Evolutionary conservation across 2,888 invertebrate genomes (phyloP).

Genomic region (Meiosimyza decipiens): DNA sequence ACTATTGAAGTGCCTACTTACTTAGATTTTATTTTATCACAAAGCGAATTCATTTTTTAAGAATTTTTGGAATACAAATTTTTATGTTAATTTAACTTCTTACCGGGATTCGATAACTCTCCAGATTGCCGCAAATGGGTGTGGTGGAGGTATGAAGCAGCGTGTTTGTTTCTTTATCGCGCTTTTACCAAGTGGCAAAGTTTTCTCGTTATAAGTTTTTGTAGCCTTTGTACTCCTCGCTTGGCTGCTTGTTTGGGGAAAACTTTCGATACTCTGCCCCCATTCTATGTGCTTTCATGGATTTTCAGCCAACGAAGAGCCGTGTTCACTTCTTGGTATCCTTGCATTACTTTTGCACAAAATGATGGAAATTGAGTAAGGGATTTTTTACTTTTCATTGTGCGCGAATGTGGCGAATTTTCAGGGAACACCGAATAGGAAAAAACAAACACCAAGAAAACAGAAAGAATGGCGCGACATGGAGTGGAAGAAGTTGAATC

Average conservation of each 20-base stretch:
- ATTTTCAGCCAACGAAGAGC: constrained; percentile 9
- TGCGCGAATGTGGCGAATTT: constrained; percentile 20
- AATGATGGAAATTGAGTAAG: constrained; percentile 8
- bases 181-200: constrained; percentile 66
- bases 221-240: constrained; percentile 51
- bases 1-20: too few species aligned
- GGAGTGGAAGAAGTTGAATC: constrained; percentile 52
- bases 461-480: constrained; percentile 16
- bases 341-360: constrained; percentile 16
- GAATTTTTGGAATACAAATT: too few species aligned
- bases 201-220: constrained; percentile 68
- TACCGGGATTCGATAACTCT: too few species aligned
- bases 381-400: not conserved
- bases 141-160: constrained; percentile 32
- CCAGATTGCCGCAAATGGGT: constrained; percentile 11
- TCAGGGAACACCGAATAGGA: not conserved
- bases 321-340: not conserved
- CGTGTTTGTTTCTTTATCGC: constrained; percentile 62
- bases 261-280: constrained; percentile 59
- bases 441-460: constrained; percentile 6
- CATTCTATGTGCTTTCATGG: constrained; percentile 20
- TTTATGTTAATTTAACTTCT: too few species aligned
- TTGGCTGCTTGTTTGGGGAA: constrained; percentile 49
- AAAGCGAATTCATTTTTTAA: too few species aligned
- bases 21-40: too few species aligned